These are phyloP conservation scores for Miichthys miiuy DNA, from an alignment of 2,797 vertebrate species.

Conservation along the genomic window DNA sequence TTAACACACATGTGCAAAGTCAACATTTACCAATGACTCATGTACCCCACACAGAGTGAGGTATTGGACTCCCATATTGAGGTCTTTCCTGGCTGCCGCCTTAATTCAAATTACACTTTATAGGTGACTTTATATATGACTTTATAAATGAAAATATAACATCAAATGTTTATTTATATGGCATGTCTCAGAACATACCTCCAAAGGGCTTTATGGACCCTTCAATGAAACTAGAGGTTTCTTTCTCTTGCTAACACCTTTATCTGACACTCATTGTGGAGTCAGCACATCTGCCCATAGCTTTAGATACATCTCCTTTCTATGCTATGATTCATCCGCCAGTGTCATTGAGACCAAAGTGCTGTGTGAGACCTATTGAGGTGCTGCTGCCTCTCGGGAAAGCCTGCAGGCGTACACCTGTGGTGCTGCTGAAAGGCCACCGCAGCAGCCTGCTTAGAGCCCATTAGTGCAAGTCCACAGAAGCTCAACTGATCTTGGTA, in stretches of 20 bases:
- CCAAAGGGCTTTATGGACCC: neutral
- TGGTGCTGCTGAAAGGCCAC: slow-evolving; percentile 46
- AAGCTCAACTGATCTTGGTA: slow-evolving; percentile 32
- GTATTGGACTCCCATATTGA: neutral
- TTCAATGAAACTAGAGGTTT: neutral
- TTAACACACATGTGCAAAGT: slow-evolving; percentile 47
- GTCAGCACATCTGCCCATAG: slow-evolving; percentile 25
- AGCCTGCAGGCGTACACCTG: slow-evolving; percentile 60
- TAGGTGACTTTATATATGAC: no score
- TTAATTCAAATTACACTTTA: slow-evolving; percentile 10
- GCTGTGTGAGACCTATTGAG: slow-evolving; percentile 25
- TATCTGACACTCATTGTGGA: neutral
- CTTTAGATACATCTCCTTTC: slow-evolving; percentile 19
- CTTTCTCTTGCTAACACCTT: neutral
- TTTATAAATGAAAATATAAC: no score
- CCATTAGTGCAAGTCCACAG: slow-evolving; percentile 6
- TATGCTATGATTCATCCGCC: slow-evolving; percentile 5
- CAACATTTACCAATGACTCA: slow-evolving; percentile 62
- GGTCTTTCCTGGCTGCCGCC: slow-evolving; percentile 1
- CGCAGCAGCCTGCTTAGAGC: slow-evolving; percentile 14
- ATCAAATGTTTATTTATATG: neutral
- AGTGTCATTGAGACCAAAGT: slow-evolving; percentile 9
- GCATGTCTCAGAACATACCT: neutral
- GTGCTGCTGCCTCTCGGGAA: slow-evolving; percentile 22
- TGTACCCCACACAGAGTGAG: slow-evolving; percentile 9